A percentile compares a stretch with the other conserved stretches of the same genome.
phyloP scores from a whole-genome alignment of 2,888 invertebrate genomes.

The Leptinotarsa rubiginosa region DNA sequence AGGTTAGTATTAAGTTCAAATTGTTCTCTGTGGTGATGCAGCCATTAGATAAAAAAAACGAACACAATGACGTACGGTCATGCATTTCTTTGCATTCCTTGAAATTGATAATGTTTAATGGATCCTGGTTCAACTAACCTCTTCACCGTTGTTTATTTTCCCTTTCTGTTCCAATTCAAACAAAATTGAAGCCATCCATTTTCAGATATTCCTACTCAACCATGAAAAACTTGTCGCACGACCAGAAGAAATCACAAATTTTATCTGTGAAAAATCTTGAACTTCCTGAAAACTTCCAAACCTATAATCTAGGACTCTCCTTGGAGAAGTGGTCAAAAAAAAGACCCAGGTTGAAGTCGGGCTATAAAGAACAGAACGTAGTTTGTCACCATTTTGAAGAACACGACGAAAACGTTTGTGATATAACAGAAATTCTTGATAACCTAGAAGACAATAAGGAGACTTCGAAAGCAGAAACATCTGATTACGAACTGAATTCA shows the following conservation, averaged over 20 bases:
- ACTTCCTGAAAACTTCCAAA: constrained; percentile 54
- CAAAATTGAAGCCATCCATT: background rate
- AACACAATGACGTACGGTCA: too few relatives aligned
- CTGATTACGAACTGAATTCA: constrained; percentile 53
- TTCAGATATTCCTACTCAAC: constrained; percentile 33
- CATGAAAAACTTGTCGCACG: constrained; percentile 25
- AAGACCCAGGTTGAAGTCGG: constrained; percentile 58
- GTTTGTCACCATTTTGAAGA: constrained; percentile 28
- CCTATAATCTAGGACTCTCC: constrained; percentile 60
- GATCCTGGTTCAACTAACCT: too few relatives aligned
- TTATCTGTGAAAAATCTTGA: constrained; percentile 56
- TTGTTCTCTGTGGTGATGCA: too few relatives aligned
- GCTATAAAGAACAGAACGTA: constrained; percentile 37
- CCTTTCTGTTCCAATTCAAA: background rate
- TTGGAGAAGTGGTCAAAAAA: constrained; percentile 61
- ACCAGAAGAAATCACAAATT: constrained; percentile 33
- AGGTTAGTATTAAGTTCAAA: too few relatives aligned
- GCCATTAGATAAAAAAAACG: too few relatives aligned
- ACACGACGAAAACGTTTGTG: constrained; percentile 42
- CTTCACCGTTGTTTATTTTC: too few relatives aligned
- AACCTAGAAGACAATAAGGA: constrained; percentile 37
- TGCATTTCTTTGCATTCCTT: too few relatives aligned
- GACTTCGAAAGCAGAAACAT: constrained; percentile 13
- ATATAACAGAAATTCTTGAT: constrained; percentile 43
- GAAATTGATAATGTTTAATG: too few relatives aligned